phyloP scores from a whole-genome alignment of 2,888 invertebrate species.

The Drosophila siamana region DNA sequence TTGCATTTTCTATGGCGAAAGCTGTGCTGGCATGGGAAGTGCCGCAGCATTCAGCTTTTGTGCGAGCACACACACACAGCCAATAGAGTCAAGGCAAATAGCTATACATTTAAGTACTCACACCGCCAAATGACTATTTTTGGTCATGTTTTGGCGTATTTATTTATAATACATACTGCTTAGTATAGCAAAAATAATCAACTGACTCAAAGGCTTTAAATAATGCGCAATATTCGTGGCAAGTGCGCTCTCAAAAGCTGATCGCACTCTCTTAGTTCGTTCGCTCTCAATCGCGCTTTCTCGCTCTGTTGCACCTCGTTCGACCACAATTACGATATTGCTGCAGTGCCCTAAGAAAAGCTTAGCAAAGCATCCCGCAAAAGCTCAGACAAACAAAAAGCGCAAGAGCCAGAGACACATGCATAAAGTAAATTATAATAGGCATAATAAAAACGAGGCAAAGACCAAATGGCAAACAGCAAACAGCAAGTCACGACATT shows the following conservation, averaged over 20 bases:
- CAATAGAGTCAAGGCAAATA: neutral
- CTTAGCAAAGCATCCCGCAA: conserved; percentile 49
- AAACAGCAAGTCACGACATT: conserved; percentile 70
- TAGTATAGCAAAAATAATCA: conserved; percentile 2
- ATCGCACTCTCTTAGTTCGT: neutral
- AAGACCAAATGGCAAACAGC: conserved; percentile 66
- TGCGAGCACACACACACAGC: neutral
- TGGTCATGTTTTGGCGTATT: conserved; percentile 3
- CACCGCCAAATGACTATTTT: neutral
- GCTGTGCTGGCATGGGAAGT: conserved; percentile 11
- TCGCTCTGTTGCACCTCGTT: conserved; percentile 24
- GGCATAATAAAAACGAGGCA: conserved; percentile 76
- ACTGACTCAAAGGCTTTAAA: neutral
- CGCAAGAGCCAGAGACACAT: conserved; percentile 45
- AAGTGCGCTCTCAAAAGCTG: conserved; percentile 19
- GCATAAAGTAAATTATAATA: conserved; percentile 81
- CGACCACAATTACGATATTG: conserved; percentile 73
- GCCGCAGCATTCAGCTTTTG: conserved; percentile 39
- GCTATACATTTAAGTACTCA: neutral
- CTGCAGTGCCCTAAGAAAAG: conserved; percentile 50
- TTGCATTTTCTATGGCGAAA: conserved; percentile 25
- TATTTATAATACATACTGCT: neutral
- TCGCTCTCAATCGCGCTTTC: neutral
- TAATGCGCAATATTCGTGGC: neutral
- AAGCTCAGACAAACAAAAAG: conserved; percentile 45